Base-by-base conservation (phyloP, 2,113 vertebrate genomes). In the Arenaria interpres region DNA sequence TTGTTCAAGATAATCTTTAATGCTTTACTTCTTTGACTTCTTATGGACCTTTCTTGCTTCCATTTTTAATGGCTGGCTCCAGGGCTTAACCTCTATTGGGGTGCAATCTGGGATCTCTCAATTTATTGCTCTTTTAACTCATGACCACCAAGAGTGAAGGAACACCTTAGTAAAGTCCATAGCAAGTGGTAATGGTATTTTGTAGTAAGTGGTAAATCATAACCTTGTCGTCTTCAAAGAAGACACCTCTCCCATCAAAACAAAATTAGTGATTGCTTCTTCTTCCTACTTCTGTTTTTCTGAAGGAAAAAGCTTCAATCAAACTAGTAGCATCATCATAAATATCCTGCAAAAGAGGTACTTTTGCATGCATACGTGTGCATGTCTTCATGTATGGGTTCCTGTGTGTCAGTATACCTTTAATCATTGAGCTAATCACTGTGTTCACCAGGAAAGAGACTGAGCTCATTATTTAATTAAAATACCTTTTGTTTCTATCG, bases 381-480 rank as follows among this genome's bases (percentile, higher is more conserved):
- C 12, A 46, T 39, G 54, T 37, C 41, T 39, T 68, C 33, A 18
- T 33, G 27, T 80, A 24, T 46, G 14, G 2, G 0, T 60, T 35
- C 25, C 12, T 72, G 21, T 91, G 57, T 68, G 53, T 75, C 81
- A 86, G 54, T 73, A 71, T 50, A 94, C 62, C 64, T 97, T 97
- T 97, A 96, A 91, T 95, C 90, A 94, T 69, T 80, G 80, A 90
- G 76, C 57, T 97, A 91, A 91, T 97, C 92, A 88, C 88, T 77
- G 60, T 97, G 78, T 92, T 96, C 90, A 96, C 81, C 64, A 84
- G 66, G 9, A 85, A 93, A 93, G 92, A 96, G 63, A 66, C 69
- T 79, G 68, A 90, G 68, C 73, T 95, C 73, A 78, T 97, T 97
- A 94, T 79, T 96, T 97, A 95, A 97, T 97, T 98, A 97, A 97